Base-by-base conservation (phyloP, 2,113 vertebrate genomes). In the Galeopterus variegatus region DNA sequence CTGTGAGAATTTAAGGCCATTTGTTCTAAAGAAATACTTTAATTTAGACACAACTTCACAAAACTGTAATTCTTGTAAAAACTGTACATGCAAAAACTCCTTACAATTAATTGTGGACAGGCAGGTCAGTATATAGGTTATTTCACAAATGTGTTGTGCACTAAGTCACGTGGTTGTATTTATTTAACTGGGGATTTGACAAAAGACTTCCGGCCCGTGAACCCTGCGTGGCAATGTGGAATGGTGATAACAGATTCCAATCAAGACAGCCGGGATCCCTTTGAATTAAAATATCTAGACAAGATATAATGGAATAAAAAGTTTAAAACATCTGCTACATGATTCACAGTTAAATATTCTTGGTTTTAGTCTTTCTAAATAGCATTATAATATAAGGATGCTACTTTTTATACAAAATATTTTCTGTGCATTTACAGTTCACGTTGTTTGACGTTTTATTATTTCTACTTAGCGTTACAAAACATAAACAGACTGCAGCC, bases 1-100 rank as follows among this genome's bases (percentile, higher is more conserved):
- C 97, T 98, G 99, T 99, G 99, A 99, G 99, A 99, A 99, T 99
- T 99, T 99, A 99, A 99, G 99, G 99, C 99, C 99, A 99, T 99
- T 99, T 99, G 99, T 99, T 99, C 99, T 99, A 98, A 98, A 98
- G 97, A 98, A 98, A 98, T 99, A 97, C 80, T 98, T 98, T 94
- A 89, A 97, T 98, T 98, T 97, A 99, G 98, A 99, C 98, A 99
- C 98, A 97, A 98, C 97, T 77, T 98, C 99, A 99, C 98, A 99
- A 99, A 99, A 99, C 98, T 79, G 98, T 99, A 99, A 98, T 99
- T 99, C 97, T 98, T 98, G 98, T 99, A 99, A 99, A 99, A 99
- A 99, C 99, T 99, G 99, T 99, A 99, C 99, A 99, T 99, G 99
- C 99, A 99, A 99, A 99, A 99, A 98, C 98, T 98, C 98, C 99